Conservation (phyloP, 2,113 vertebrate genomes). For the Podarcis cretensis region DNA sequence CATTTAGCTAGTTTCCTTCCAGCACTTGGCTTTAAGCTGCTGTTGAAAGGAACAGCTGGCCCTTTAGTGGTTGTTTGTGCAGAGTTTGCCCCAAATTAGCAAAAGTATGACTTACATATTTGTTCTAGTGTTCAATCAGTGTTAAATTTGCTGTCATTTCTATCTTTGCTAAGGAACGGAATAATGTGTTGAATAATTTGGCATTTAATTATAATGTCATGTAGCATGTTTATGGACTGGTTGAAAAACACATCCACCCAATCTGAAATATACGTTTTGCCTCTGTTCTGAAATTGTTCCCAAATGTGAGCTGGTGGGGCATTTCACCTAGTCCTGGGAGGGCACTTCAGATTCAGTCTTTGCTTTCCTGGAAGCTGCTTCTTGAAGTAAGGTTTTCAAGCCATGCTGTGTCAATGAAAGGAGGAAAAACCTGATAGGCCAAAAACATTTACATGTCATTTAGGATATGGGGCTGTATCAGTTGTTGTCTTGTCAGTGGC, state of each 20-base stretch:
- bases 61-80: neutral
- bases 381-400: neutral
- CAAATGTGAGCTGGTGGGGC: neutral
- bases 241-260: neutral
- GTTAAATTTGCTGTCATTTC: neutral
- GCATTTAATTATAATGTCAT: neutral
- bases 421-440: neutral
- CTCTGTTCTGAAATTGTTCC: neutral
- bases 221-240: neutral
- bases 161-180: neutral
- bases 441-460: too few relatives aligned
- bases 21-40: neutral
- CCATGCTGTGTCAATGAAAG: neutral
- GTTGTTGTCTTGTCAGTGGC: too few relatives aligned
- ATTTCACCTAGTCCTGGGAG: neutral
- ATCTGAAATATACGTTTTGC: neutral
- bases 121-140: neutral
- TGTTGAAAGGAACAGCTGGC: neutral
- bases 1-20: neutral
- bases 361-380: neutral
- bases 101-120: neutral
- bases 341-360: neutral
- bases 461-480: too few relatives aligned
- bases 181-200: neutral
- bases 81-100: neutral